Evolutionary conservation across 2,113 vertebrate species (phyloP), one percentile per base, ranked within the genome.

Genomic region (Eira barbara): DNA sequence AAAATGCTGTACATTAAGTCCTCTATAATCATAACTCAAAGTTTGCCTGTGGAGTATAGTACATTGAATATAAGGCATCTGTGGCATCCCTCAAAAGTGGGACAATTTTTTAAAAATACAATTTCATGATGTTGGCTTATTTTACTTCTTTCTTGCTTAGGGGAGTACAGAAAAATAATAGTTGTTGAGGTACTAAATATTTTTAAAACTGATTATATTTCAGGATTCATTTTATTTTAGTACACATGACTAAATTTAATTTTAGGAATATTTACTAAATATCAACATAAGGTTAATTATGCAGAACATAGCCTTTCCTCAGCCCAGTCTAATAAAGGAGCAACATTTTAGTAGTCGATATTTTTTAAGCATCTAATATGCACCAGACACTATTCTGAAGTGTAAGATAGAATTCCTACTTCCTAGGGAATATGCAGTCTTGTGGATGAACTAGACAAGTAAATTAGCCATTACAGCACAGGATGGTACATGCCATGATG

Each of bases 181-280:
- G 52, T 87, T 95, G 31, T 71, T 92, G 36, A 45, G 47, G 9
- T 90, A 83, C 45, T 86, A 86, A 80, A 47, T 95, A 49, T 55
- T 94, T 92, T 52, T 65, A 69, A 73, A 80, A 74, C 82, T 76
- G 21, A 55, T 85, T 90, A 69, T 90, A 69, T 69, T 96, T 91
- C 39, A 79, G 3, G 18, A 94, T 89, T 95, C 86, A 85, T 29
- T 95, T 91, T 79, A 85, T 91, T 96, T 90, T 79, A 85, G 89
- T 96, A 39, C 10, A 39, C 6, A 57, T 47, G 34, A 34, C 34
- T 69, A 31, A 45, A 49, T 73, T 94, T 69, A 92, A 45, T 89
- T 87, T 86, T 93, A 85, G 49, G 71, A 91, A 4, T 79, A 95
- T 88, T 94, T 95, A 74, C 13, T 81, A 29, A 34, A 55, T 88